These are phyloP conservation scores for Rhagium mordax DNA, from an alignment of 2,888 invertebrate genomes.

Conservation along the genomic window DNA sequence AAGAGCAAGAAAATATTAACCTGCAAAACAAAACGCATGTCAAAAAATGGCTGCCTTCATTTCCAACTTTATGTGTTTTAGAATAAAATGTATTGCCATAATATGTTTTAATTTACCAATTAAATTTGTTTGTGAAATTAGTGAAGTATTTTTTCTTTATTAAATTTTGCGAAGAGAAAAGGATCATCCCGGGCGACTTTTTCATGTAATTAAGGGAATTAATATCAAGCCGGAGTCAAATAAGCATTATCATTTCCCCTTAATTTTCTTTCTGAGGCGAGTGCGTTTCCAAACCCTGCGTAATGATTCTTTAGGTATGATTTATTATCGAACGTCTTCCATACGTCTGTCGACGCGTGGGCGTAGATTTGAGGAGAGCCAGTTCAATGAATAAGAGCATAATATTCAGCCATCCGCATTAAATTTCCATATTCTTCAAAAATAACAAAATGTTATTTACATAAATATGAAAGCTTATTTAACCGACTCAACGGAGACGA, in stretches of 20 bases:
- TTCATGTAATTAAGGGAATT: not conserved
- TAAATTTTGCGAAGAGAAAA: too few species aligned
- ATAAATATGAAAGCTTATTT: slow-evolving; percentile 20
- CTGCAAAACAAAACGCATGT: too few species aligned
- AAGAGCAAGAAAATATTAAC: too few species aligned
- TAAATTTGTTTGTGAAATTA: too few species aligned
- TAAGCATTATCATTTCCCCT: too few species aligned
- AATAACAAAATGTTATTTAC: slow-evolving; percentile 14
- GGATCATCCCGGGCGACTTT: not conserved
- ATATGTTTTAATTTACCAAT: too few species aligned
- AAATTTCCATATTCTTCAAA: slow-evolving; percentile 23
- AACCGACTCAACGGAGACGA: slow-evolving; percentile 4
- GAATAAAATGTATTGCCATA: too few species aligned
- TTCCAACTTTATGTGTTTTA: too few species aligned
- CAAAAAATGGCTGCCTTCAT: too few species aligned
- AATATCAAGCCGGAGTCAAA: not conserved
- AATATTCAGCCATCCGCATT: not conserved
- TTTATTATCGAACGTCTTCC: not conserved
- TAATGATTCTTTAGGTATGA: too few species aligned
- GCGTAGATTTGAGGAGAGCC: not conserved
- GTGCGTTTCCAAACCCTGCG: not conserved
- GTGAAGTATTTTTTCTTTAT: too few species aligned
- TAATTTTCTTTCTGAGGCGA: not conserved
- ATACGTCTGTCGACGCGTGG: not conserved
- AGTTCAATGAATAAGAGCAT: slow-evolving; percentile 15